These are phyloP conservation scores for Cyclophora punctaria DNA, from an alignment of 2,888 invertebrate species.

Conservation along the genomic window DNA sequence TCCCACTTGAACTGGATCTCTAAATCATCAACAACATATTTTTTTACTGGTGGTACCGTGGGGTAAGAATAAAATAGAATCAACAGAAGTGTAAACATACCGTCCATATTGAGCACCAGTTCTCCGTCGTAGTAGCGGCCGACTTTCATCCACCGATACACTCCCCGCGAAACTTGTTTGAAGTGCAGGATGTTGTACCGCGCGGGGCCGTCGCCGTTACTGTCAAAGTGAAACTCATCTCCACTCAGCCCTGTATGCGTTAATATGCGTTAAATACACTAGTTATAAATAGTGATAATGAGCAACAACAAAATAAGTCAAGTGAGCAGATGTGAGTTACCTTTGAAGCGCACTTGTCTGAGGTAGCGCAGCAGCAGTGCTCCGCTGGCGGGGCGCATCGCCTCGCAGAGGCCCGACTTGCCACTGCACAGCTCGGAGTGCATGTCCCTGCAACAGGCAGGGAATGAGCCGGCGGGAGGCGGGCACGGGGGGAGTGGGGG, in stretches of 20 bases:
- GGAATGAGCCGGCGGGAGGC: not conserved
- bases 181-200: conserved; percentile 97
- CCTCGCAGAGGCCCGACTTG: conserved; percentile 84
- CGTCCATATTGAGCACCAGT: conserved; percentile 84
- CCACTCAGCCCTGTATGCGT: conserved; percentile 84
- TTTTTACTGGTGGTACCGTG: not conserved
- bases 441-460: conserved; percentile 80
- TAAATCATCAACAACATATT: conserved; percentile 30
- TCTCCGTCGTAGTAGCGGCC: conserved; percentile 90
- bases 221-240: conserved; percentile 91
- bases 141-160: conserved; percentile 88
- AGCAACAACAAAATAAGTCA: not conserved
- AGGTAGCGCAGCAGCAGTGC: conserved; percentile 88
- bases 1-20: conserved; percentile 90
- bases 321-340: conserved; percentile 15
- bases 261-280: not conserved
- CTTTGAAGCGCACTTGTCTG: conserved; percentile 84
- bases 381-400: conserved; percentile 94
- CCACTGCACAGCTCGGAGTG: conserved; percentile 86
- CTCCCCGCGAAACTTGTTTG: conserved; percentile 83
- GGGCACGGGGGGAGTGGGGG: not conserved
- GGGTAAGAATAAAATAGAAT: not conserved
- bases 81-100: conserved; percentile 51
- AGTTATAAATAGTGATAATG: not conserved
- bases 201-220: conserved; percentile 93